A percentile compares a stretch with the other conserved stretches of the same genome.
phyloP scores from a whole-genome alignment of 53 echinoderm and acorn worm genomes.

The Mesocentrotus franciscanus region DNA sequence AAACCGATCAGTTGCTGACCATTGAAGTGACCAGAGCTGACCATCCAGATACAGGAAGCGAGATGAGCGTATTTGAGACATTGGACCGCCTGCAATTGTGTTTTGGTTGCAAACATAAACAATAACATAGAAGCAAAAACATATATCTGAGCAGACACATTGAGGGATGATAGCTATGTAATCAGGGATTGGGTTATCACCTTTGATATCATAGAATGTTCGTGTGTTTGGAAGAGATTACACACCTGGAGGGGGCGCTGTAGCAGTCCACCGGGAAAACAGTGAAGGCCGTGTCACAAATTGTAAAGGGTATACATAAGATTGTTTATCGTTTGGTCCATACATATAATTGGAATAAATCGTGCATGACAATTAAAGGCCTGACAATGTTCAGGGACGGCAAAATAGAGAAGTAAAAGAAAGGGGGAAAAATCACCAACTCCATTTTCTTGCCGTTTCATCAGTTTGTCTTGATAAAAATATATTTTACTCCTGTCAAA shows the following conservation, averaged over 20 bases:
- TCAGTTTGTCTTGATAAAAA: not conserved
- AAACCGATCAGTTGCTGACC: conserved; percentile 19
- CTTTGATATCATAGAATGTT: not conserved
- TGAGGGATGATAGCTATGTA: not conserved
- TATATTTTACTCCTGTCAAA: not conserved
- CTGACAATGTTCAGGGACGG: not conserved
- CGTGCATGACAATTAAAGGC: not conserved
- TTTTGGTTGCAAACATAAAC: conserved; percentile 59
- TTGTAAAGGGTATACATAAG: not conserved
- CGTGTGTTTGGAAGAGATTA: conserved; percentile 11
- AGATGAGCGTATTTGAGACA: not conserved
- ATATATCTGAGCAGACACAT: not conserved
- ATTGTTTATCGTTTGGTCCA: not conserved
- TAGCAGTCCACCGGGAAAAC: not conserved
- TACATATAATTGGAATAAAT: not conserved
- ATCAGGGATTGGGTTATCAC: conserved; percentile 28
- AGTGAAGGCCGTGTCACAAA: not conserved
- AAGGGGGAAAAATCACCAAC: not conserved
- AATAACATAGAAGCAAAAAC: conserved; percentile 37
- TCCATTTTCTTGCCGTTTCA: not conserved
- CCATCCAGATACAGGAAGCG: not conserved
- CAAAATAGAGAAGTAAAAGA: no score
- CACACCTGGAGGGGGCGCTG: conserved; percentile 33
- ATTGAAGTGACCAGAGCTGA: conserved; percentile 15
- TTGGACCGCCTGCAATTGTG: conserved; percentile 27